Conservation (phyloP, 2,888 invertebrate species). For the Eupithecia dodoneata region DNA sequence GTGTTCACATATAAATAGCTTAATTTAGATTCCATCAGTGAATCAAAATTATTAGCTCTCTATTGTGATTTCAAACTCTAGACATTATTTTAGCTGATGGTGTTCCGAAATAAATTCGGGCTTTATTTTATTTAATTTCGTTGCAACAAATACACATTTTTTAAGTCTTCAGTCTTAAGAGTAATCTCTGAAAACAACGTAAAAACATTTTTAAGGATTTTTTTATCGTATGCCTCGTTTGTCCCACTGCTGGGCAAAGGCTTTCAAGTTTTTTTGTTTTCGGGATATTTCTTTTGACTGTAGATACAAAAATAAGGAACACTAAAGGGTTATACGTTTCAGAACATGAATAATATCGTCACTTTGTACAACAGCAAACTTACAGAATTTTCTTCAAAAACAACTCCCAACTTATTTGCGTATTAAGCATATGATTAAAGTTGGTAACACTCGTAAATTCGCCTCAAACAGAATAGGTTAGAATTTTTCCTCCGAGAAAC, state of each 20-base stretch:
- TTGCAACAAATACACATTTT: no score
- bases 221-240: no score
- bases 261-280: neutral
- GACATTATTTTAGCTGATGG: no score
- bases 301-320: neutral
- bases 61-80: no score
- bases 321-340: neutral
- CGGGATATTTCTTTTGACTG: neutral
- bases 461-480: slow-evolving; percentile 73
- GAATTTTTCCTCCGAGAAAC: slow-evolving; percentile 69
- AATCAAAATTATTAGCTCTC: no score
- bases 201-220: no score
- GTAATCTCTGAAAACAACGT: no score
- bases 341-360: neutral
- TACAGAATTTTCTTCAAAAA: slow-evolving; percentile 3
- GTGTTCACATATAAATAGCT: no score
- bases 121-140: neutral
- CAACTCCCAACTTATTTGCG: slow-evolving; percentile 45
- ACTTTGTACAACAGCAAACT: neutral
- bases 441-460: slow-evolving; percentile 72
- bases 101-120: neutral
- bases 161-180: no score
- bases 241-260: no score
- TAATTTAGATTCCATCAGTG: no score
- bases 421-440: slow-evolving; percentile 60